Percentiles rank a stretch among this genome's conserved stretches.
These are phyloP conservation scores for Neolamprologus toae DNA, from an alignment of 2,113 vertebrate species.

Conservation along the genomic window DNA sequence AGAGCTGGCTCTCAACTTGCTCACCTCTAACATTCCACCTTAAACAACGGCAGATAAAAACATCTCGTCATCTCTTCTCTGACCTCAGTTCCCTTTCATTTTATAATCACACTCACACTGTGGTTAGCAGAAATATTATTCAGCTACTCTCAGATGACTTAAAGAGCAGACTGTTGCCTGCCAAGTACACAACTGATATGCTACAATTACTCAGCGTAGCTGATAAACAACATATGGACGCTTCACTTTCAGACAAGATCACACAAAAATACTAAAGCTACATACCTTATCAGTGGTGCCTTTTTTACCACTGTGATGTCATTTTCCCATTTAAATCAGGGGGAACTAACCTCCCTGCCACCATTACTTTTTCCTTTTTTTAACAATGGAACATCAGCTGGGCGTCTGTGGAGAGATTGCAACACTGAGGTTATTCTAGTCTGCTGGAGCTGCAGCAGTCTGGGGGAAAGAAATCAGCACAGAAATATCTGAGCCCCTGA, in stretches of 20 bases:
- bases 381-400: constrained; percentile 62
- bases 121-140: constrained; percentile 45
- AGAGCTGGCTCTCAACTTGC: background rate
- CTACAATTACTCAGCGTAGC: constrained; percentile 30
- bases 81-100: constrained; percentile 2
- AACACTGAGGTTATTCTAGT: constrained; percentile 54
- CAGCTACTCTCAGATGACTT: constrained; percentile 41
- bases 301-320: constrained; percentile 44
- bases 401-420: constrained; percentile 46
- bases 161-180: constrained; percentile 23
- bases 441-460: background rate
- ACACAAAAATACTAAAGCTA: constrained; percentile 13
- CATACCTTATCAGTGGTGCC: constrained; percentile 18
- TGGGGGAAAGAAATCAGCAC: background rate
- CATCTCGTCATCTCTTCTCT: background rate
- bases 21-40: constrained; percentile 35
- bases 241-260: constrained; percentile 19
- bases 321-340: constrained; percentile 34
- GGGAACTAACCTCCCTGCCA: background rate
- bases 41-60: constrained; percentile 15
- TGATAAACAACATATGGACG: constrained; percentile 49
- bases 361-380: constrained; percentile 9
- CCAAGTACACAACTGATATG: constrained; percentile 44
- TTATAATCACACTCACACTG: background rate
- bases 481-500: constrained; percentile 7